Base-by-base conservation (phyloP, 2,888 invertebrate species). In the Diaprepes abbreviatus region DNA sequence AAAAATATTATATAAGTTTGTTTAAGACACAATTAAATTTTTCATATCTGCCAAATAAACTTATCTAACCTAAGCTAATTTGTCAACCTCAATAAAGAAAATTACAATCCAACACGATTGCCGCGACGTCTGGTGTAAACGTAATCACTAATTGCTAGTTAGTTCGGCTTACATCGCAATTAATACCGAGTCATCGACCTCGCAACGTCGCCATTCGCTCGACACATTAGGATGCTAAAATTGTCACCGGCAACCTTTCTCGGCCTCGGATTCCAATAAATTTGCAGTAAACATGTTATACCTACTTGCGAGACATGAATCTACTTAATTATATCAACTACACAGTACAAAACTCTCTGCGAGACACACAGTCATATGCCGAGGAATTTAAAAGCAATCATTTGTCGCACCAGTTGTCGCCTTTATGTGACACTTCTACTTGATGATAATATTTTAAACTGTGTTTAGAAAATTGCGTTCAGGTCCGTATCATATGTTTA, bases 211-310 rank as follows among this genome's bases (percentile, higher is more conserved):
- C 35, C 24, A 24, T 24, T 24, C 40, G 40, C 21, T 63, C 55
- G 55, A 36, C 69, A 45, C 65, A 70, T 65, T 65, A 65, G 40
- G 70, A 70, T 70, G 60, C 71, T 71, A 67, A 71, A 71, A 71
- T 76, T 78, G 79, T 79, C 79, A 75, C 75, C 76, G 76, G 70
- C 73, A 74, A 74, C 74, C 76, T 74, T 75, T 58, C 76, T 58
- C 74, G 73, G 74, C 75, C 76, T 75, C 75, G 73, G 72, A 76
- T 74, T 74, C 74, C 80, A 81, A 81, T 83, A 82, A 83, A 83
- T 83, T 82, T 81, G 81, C 82, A 79, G 79, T 79, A 79, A 81
- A 81, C 82, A 81, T 80, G 81, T 82, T 80, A 79, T 79, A 79
- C 79, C 78, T 81, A 82, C 81, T 81, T 78, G 81, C 78, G 76